Evolutionary conservation across 1,140 invertebrate genomes (phyloP), one percentile per base, ranked within the genome.

Genomic region (Adoxophyes honmai): DNA sequence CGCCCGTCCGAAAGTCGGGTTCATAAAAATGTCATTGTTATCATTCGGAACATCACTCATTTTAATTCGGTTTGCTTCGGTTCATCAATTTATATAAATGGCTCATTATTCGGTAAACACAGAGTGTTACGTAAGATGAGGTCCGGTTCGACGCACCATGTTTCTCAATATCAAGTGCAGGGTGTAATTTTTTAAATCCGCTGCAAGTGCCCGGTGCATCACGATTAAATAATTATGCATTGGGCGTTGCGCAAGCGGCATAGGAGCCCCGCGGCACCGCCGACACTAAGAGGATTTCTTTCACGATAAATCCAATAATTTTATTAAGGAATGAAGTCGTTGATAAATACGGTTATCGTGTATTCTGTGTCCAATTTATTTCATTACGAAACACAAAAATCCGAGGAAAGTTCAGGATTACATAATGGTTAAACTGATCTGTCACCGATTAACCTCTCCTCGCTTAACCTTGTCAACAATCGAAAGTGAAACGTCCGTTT

Each of bases 21-120:
- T 14, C 11, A 64, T 57, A 62, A 64, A 66, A 68, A 70, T 70
- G 69, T 74, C 64, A 74, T 69, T 69, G 60, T 70, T 71, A 64
- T 56, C 58, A 54, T 64, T 71, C 34, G 15, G 57, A 68, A 64
- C 67, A 78, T 76, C 73, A 68, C 59, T 76, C 68, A 73, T 74
- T 70, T 70, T 70, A 68, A 67, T 70, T 71, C 62, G 68, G 60
- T 53, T 58, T 37, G 36, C 11, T 10, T 54, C 38, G 57, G 55
- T 60, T 70, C 72, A 71, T 78, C 70, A 70, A 73, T 69, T 70
- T 65, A 65, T 70, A 74, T 78, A 76, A 78, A 78, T 65, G 59
- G 62, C 64, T 73, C 71, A 76, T 78, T 76, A 76, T 63, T 60
- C 54, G 34, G 60, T 66, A 68, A 69, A 71, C 67, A 74, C 57